phyloP scores from a whole-genome alignment of 1,140 invertebrate genomes.

The Tribolium madens region DNA sequence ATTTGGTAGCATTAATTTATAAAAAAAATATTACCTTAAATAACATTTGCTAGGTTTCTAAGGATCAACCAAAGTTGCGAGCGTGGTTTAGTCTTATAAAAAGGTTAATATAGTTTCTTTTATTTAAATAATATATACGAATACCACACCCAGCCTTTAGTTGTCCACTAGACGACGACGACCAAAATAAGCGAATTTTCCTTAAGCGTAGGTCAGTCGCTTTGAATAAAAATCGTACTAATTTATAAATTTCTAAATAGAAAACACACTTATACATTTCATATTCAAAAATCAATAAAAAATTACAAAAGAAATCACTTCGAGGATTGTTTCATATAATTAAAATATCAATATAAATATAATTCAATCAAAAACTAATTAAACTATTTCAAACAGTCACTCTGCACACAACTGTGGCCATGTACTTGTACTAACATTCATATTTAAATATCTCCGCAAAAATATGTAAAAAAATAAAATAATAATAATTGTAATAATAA shows the following conservation, averaged over 20 bases:
- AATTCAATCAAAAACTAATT: conserved; percentile 63
- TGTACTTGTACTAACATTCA: conserved; percentile 67
- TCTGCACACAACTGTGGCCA: conserved; percentile 64
- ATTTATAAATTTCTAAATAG: conserved; percentile 64
- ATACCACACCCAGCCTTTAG: conserved; percentile 45
- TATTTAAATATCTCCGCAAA: conserved; percentile 67
- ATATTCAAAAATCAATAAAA: conserved; percentile 64
- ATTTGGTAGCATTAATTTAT: conserved; percentile 66
- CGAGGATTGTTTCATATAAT: conserved; percentile 56
- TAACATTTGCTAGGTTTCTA: conserved; percentile 59
- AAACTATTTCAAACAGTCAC: conserved; percentile 65
- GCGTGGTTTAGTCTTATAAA: conserved; percentile 59
- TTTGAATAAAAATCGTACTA: conserved; percentile 57
- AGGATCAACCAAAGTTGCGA: conserved; percentile 49
- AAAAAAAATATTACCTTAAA: conserved; percentile 61
- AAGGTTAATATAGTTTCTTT: conserved; percentile 11
- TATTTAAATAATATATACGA: conserved; percentile 13
- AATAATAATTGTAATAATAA: conserved; percentile 64
- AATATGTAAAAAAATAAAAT: conserved; percentile 68
- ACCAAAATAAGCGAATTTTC: conserved; percentile 57
- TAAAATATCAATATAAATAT: conserved; percentile 66
- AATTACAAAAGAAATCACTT: conserved; percentile 63
- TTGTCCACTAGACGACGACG: conserved; percentile 52
- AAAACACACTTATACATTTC: conserved; percentile 65
- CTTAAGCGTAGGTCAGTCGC: conserved; percentile 61